Evolutionary conservation across 1,140 invertebrate genomes (phyloP), one percentile per base, ranked within the genome.

Genomic region (Brachionus angularis): DNA sequence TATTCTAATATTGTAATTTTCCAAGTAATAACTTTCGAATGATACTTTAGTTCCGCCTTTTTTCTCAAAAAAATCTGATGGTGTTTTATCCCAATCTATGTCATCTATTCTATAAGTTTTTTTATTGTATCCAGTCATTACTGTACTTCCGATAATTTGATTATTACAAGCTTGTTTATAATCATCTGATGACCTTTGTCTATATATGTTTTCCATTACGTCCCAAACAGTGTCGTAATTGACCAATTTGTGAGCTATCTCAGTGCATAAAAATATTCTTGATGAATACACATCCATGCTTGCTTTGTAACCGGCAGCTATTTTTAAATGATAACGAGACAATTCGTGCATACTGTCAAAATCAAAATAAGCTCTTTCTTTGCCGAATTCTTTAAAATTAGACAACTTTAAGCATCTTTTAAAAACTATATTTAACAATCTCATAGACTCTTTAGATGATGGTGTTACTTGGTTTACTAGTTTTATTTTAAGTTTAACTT

Each of bases 91-190:
- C 80, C 88, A 93, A 58, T 87, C 85, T 0, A 97, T 86, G 76
- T 96, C 93, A 79, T 93, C 91, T 12, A 96, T 83, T 31, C 86
- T 81, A 76, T 96, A 96, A 0, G 89, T 89, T 75, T 86, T 88
- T 74, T 93, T 93, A 75, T 96, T 96, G 74, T 96, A 95, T 71
- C 61, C 42, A 27, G 70, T 71, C 70, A 71, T 44, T 10, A 71
- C 46, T 16, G 49, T 55, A 21, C 31, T 39, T 39, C 67, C 67
- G 3, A 71, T 47, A 5, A 71, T 14, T 50, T 46, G 42, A 31
- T 67, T 50, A 12, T 47, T 12, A 23, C 62, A 67, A 29, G 31
- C 31, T 7, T 67, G 10, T 36, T 50, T 46, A 42, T 47, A 67
- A 2, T 78, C 76, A 39, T 83, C 82, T 34, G 25, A 5, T 10